Conservation (phyloP, 2,888 invertebrate genomes). For the Operophtera brumata region DNA sequence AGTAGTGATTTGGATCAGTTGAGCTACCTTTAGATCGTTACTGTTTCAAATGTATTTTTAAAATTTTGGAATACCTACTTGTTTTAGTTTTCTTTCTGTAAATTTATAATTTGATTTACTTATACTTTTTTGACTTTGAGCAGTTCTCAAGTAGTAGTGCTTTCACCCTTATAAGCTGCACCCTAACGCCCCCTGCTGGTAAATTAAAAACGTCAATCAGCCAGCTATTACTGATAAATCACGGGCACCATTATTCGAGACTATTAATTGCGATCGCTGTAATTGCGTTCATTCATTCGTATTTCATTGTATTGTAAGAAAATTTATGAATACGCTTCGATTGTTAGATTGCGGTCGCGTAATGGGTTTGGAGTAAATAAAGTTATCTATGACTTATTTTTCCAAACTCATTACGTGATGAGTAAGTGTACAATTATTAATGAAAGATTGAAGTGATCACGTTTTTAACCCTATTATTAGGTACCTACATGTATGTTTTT, state of each 20-base stretch:
- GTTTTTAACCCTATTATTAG: no score
- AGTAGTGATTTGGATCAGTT: no score
- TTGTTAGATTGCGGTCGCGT: constrained; percentile 42
- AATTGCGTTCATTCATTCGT: constrained; percentile 67
- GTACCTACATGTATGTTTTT: no score
- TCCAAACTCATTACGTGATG: neutral
- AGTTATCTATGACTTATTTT: neutral
- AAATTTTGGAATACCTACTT: no score
- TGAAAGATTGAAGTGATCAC: no score
- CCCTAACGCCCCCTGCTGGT: constrained; percentile 44
- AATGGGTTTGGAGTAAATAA: constrained; percentile 40
- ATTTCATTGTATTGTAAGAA: constrained; percentile 55
- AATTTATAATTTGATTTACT: no score
- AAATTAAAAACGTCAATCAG: constrained; percentile 77
- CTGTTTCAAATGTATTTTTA: no score
- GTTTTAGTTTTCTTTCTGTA: no score
- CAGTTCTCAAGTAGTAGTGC: neutral
- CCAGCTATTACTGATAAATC: constrained; percentile 70
- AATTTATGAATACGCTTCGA: constrained; percentile 58
- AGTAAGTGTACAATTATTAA: no score
- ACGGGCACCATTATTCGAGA: constrained; percentile 62
- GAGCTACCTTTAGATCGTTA: no score
- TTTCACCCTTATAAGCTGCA: constrained; percentile 21
- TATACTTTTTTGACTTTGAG: no score
- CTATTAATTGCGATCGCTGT: constrained; percentile 70